phyloP scores from a whole-genome alignment of 2,888 invertebrate species.

The Meghimatium bilineatum region DNA sequence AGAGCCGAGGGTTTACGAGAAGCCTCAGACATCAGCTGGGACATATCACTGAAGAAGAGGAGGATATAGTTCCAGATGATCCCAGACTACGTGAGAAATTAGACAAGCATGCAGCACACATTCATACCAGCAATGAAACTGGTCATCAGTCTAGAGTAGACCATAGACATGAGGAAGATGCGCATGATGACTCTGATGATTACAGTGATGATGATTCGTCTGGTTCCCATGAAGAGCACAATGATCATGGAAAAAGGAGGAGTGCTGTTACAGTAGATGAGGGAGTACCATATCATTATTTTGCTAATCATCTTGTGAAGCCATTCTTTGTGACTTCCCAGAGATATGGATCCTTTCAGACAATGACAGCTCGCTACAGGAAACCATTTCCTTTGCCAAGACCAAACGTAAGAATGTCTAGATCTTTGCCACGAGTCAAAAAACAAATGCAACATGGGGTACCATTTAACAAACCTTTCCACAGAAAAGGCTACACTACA shows the following conservation, averaged over 20 bases:
- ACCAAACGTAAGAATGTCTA: background rate
- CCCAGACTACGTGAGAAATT: background rate
- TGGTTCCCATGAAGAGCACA: background rate
- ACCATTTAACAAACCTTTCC: background rate
- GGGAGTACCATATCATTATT: constrained; percentile 31
- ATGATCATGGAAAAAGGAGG: background rate
- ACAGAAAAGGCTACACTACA: background rate
- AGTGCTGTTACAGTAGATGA: background rate
- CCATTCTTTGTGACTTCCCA: constrained; percentile 42
- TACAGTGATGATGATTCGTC: constrained; percentile 5
- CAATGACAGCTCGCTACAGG: constrained; percentile 28
- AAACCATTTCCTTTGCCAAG: constrained; percentile 10
- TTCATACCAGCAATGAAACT: no score
- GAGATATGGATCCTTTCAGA: constrained; percentile 39
- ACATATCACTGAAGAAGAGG: constrained; percentile 42
- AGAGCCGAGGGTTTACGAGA: constrained; percentile 30
- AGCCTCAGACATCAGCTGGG: constrained; percentile 19
- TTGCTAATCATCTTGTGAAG: constrained; percentile 44
- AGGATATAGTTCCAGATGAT: background rate
- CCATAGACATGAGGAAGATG: background rate
- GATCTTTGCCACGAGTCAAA: constrained; percentile 30
- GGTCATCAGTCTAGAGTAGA: background rate
- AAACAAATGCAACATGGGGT: background rate
- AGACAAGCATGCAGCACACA: background rate
- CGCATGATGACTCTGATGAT: constrained; percentile 1